phyloP scores from a whole-genome alignment of 2,888 invertebrate genomes.

The Drosophila anceps region DNA sequence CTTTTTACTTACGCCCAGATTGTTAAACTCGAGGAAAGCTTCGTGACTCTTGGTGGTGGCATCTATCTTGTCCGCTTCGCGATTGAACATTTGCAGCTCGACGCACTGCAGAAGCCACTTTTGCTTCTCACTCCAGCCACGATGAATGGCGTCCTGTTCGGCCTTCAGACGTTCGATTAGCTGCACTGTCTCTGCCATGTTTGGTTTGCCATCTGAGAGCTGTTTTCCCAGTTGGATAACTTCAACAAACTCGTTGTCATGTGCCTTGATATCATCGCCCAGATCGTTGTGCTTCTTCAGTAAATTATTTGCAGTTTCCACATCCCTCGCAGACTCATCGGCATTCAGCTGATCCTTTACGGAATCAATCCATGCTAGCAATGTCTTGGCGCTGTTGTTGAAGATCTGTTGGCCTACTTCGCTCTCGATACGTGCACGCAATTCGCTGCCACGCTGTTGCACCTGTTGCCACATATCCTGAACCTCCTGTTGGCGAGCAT shows the following conservation, averaged over 20 bases:
- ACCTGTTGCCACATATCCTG: conserved; percentile 95
- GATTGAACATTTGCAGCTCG: conserved; percentile 95
- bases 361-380: conserved; percentile 93
- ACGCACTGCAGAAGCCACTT: conserved; percentile 94
- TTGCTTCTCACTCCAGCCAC: conserved; percentile 94
- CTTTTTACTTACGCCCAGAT: conserved; percentile 90
- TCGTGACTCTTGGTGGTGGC: conserved; percentile 97
- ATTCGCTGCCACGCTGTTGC: conserved; percentile 92
- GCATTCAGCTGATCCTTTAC: conserved; percentile 92
- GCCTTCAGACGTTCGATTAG: conserved; percentile 90
- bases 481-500: conserved; percentile 93
- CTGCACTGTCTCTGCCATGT: conserved; percentile 91
- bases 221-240: conserved; percentile 92
- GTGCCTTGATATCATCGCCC: conserved; percentile 95
- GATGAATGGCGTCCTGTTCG: conserved; percentile 91
- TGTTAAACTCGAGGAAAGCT: conserved; percentile 95
- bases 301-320: conserved; percentile 95
- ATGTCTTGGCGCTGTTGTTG: conserved; percentile 90
- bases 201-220: conserved; percentile 90
- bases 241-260: conserved; percentile 95
- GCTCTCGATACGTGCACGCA: conserved; percentile 94
- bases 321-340: conserved; percentile 93
- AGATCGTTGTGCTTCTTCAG: conserved; percentile 96
- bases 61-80: conserved; percentile 98
- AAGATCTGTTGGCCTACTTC: conserved; percentile 97